These are phyloP conservation scores for Idaea biselata DNA, from an alignment of 2,888 invertebrate species.

Conservation along the genomic window DNA sequence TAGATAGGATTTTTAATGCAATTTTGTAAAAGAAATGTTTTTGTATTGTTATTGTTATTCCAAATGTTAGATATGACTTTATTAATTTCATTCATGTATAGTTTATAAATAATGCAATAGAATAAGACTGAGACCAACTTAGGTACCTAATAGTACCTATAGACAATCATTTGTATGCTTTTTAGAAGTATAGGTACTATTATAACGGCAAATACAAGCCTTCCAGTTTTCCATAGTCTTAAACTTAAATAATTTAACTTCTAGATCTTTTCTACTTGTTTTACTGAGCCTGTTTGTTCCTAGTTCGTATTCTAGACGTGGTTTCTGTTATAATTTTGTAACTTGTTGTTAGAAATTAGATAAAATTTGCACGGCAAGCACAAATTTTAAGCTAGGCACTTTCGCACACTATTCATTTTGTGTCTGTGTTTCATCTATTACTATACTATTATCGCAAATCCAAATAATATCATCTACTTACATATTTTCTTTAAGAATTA, in stretches of 20 bases:
- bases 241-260: neutral
- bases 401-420: neutral
- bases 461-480: neutral
- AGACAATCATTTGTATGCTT: neutral
- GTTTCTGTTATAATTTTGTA: neutral
- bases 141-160: neutral
- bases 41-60: constrained; percentile 35
- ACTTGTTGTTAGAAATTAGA: neutral
- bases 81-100: constrained; percentile 10
- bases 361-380: constrained; percentile 3
- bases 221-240: neutral
- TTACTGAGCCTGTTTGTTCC: neutral
- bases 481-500: neutral
- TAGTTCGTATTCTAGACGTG: neutral
- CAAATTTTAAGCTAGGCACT: constrained; percentile 4
- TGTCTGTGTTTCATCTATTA: neutral
- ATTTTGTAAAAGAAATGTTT: constrained; percentile 52
- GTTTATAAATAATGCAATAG: constrained; percentile 38
- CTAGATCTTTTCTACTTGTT: neutral
- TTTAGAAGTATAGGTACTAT: neutral
- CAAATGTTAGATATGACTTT: constrained; percentile 12
- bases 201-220: neutral
- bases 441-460: neutral
- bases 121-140: constrained; percentile 67
- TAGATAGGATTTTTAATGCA: constrained; percentile 60